Conservation (phyloP, 1,140 invertebrate species). For the Brachionus plicatilis region DNA sequence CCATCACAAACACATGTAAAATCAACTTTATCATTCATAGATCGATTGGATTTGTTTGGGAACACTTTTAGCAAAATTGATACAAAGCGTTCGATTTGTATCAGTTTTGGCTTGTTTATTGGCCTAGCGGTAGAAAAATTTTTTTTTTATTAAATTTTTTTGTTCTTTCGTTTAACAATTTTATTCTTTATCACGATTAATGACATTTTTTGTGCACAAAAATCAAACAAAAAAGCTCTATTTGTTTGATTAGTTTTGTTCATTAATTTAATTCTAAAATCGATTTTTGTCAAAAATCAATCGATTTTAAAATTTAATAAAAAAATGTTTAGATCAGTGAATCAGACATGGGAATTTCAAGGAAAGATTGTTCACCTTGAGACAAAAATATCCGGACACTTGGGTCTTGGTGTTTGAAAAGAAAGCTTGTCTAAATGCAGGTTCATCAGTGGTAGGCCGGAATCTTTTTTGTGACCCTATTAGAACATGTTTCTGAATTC, state of each 20-base stretch:
- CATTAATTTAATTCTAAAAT: neutral
- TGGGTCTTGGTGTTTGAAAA: neutral
- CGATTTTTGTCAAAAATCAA: neutral
- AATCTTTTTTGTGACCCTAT: neutral
- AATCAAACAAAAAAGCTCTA: neutral
- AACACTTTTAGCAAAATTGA: constrained; percentile 2
- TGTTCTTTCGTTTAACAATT: neutral
- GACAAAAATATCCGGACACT: neutral
- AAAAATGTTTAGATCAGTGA: neutral
- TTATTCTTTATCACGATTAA: constrained; percentile 10
- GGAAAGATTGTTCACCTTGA: neutral
- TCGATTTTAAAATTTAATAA: neutral
- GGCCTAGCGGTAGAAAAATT: neutral
- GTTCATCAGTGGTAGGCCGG: neutral
- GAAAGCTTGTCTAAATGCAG: neutral
- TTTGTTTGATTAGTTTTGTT: neutral
- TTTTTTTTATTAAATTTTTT: neutral
- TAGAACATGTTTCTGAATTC: neutral
- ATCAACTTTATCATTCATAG: constrained; percentile 20
- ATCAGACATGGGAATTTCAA: neutral
- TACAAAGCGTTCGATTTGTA: neutral
- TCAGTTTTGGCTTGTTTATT: neutral
- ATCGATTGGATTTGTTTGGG: neutral
- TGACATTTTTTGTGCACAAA: constrained; percentile 8
- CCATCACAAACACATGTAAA: constrained; percentile 38